Evolutionary conservation across 1,140 invertebrate genomes (phyloP), one percentile per base, ranked within the genome.

Genomic region (Heliothis subflexa): DNA sequence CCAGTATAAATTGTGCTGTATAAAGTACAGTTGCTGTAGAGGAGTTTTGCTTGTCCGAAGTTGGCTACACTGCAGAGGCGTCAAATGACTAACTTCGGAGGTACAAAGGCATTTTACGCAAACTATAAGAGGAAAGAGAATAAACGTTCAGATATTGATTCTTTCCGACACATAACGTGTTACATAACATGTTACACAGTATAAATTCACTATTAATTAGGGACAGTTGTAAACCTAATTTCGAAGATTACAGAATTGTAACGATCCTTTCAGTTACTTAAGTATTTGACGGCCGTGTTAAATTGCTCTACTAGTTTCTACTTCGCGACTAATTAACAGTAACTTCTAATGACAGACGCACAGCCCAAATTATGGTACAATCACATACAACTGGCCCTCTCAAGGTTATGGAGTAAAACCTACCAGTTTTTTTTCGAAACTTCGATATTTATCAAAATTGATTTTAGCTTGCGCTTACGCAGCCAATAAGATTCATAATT

Each of bases 361-460:
- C 85, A 86, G 83, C 85, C 85, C 75, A 64, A 76, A 78, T 75
- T 76, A 84, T 86, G 83, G 83, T 86, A 81, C 79, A 81, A 72
- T 78, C 55, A 77, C 64, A 50, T n/a, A 68, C 18, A 68, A 68
- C 64, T 68, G 64, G 45, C 64, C 47, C 18, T 68, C 64, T 25
- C 5, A 9, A 25, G 33, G 21, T 25, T 45, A 45, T 64, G 40
- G 18, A 11, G 28, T 16, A 62, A 50, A 68, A 25, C 64, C 18
- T 52, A 68, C 13, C 64, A 61, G 25, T 25, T 64, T 16, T 47
- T 33, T 9, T 68, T n/a, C 47, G 9, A 18, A 25, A 18, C 13
- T 68, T 68, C 13, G 12, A 68, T 14, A 25, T 25, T 50, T 9
- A 49, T 49, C 50, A 16, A 14, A 28, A 25, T 68, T 68, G 45